Evolutionary conservation across 2,113 vertebrate species (phyloP), one percentile per base, ranked within the genome.

Genomic region (Todiramphus chloris): DNA sequence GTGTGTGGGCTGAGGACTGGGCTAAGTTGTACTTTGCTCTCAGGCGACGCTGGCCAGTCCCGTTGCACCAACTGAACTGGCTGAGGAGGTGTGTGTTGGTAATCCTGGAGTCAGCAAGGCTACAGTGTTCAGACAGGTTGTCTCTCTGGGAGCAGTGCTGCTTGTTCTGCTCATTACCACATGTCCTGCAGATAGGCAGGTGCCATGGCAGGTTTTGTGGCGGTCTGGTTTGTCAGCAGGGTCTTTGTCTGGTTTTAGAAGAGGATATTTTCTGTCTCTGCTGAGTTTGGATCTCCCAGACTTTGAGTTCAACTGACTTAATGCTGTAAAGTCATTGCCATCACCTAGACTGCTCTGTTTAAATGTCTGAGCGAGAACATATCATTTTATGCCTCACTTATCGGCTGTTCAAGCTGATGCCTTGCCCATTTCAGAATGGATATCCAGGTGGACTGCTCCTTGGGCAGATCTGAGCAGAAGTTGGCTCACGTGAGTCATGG

Each of bases 81-180:
- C 3, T 10, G 12, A 6, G 31, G 48, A 33, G 35, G 37, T 7
- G 33, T 16, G 44, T 2, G 12, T 21, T 0, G 1, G 53, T 39
- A 16, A 60, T 18, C 27, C 30, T 44, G 28, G 51, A 51, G 56
- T 43, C 64, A 39, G 75, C 9, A 69, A 20, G 2, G 4, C 28
- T 15, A 5, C 37, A 15, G 70, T 46, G 69, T 58, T 39, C 39
- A 20, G 84, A 3, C 6, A 13, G 8, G 19, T 25, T 51, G 88
- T 86, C 68, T 66, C 75, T 80, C 41, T 39, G 23, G 25, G 35
- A 58, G 24, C 0, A 0, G 15, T 37, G 41, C 37, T 37, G 9
- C 37, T 37, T 37, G 37, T 37, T 37, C 37, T 82, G 67, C 73
- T 89, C 50, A 1, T n/a, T 44, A 0, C 28, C 7, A 8, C 13